Percentiles rank a stretch among this genome's conserved stretches.
These are phyloP conservation scores for Nothocercus nigrocapillus DNA, from an alignment of 2,113 vertebrate genomes.

Conservation along the genomic window DNA sequence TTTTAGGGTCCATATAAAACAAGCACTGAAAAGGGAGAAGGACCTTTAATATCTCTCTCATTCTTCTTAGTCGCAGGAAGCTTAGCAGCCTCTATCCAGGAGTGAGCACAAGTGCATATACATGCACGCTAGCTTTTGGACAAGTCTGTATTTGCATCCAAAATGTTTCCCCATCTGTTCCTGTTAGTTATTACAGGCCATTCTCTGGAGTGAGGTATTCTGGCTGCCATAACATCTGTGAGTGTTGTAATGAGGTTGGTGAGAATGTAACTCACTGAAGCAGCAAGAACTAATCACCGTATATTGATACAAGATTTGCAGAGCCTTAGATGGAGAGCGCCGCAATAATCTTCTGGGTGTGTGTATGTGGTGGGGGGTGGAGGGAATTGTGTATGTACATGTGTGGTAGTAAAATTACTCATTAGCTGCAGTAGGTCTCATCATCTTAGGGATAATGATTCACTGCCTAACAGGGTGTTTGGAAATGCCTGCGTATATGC, in stretches of 20 bases:
- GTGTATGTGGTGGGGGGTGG: not conserved
- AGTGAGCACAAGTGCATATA: not conserved
- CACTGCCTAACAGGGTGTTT: slow-evolving; percentile 48
- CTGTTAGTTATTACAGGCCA: not conserved
- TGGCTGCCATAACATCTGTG: slow-evolving; percentile 37
- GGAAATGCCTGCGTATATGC: slow-evolving; percentile 15
- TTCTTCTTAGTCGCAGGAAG: not conserved
- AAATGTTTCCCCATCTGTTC: slow-evolving; percentile 61
- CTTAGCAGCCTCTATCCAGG: not conserved
- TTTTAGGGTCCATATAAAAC: not conserved
- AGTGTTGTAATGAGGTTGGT: slow-evolving; percentile 25
- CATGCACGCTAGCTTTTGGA: not conserved
- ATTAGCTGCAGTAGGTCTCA: slow-evolving; percentile 46
- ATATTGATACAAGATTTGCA: not conserved
- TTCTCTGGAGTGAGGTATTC: slow-evolving; percentile 45
- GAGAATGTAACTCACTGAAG: slow-evolving; percentile 47
- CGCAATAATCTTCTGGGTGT: slow-evolving; percentile 37
- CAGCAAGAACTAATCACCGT: slow-evolving; percentile 37
- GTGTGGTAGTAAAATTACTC: slow-evolving; percentile 63
- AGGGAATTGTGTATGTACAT: not conserved
- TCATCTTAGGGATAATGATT: slow-evolving; percentile 60
- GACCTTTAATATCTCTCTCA: not conserved
- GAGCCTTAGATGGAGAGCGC: slow-evolving; percentile 4
- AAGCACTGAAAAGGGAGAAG: not conserved
- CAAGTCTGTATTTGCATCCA: slow-evolving; percentile 28